Evolutionary conservation across 2,888 invertebrate genomes (phyloP), one percentile per base, ranked within the genome.

Genomic region (Philereme transversata): DNA sequence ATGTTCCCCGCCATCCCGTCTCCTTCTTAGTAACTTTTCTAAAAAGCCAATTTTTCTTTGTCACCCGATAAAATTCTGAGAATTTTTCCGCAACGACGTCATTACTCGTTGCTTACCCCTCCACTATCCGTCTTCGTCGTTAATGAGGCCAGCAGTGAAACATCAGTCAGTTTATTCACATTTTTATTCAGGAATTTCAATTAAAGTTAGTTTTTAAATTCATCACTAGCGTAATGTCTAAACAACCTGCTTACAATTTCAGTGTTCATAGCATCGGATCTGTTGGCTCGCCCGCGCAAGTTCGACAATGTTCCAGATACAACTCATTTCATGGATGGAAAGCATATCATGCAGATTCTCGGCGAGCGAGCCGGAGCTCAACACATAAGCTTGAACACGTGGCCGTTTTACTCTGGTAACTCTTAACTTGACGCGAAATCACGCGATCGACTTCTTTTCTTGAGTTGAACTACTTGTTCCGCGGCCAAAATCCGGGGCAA

Each of bases 121-220:
- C 33, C 10, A 34, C 47, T 40, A 44, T 46, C 45, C 49, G 11
- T 35, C 51, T 45, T 44, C 63, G 66, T 57, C 66, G 65, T 40
- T 52, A 57, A 60, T 65, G 53, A 57, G 52, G 46, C 8, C n/a
- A 47, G 62, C 57, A 79, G 72, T 75, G 71, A 82, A 84, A 77
- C 61, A 64, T 72, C 62, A 51, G 50, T 65, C 66, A 41, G 69
- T 75, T 77, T 69, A 77, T 82, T 76, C 70, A 81, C 70, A 63
- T 75, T 84, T 62, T 87, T 89, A 89, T 88, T 89, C 75, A 81
- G 86, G 89, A 88, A 87, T 87, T 80, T 70, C 78, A 86, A 76
- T 82, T 85, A 87, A 86, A 80, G 78, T 83, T 83, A 85, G 79
- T 76, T 78, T 83, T 86, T 87, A 88, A 87, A 88, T 86, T 87